phyloP scores from a whole-genome alignment of 2,797 vertebrate genomes.

The Cryptoblepharus egeriae region DNA sequence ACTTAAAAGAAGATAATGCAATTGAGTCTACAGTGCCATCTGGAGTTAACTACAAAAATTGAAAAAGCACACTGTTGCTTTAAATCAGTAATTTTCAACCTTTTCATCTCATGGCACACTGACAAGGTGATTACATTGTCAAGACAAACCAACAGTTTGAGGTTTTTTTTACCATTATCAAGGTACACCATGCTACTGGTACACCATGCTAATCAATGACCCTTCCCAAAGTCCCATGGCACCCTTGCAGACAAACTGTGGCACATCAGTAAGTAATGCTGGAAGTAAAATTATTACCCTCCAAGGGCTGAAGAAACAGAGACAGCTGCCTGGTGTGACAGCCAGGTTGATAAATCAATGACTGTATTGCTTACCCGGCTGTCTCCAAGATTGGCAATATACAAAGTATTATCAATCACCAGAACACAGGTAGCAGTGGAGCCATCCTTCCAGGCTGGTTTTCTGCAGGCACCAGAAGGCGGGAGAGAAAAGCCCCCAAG shows the following conservation, averaged over 20 bases:
- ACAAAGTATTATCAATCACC: slow-evolving; percentile 87
- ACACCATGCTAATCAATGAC: too few relatives aligned
- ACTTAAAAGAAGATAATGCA: not conserved
- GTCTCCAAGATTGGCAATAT: slow-evolving; percentile 95
- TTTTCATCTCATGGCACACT: too few relatives aligned
- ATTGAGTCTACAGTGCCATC: not conserved
- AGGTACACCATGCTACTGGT: too few relatives aligned
- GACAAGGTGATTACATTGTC: too few relatives aligned
- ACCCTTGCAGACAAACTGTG: too few relatives aligned
- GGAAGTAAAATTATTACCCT: not conserved
- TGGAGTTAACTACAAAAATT: slow-evolving; percentile 1
- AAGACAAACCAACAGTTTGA: too few relatives aligned
- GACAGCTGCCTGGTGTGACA: not conserved
- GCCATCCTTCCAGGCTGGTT: slow-evolving; percentile 98
- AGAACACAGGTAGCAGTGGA: slow-evolving; percentile 93
- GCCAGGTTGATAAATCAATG: not conserved
- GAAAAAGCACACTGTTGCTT: not conserved
- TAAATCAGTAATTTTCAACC: too few relatives aligned
- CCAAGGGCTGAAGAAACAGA: not conserved
- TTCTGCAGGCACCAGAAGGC: slow-evolving; percentile 78
- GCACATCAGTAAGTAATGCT: too few relatives aligned
- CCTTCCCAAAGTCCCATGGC: too few relatives aligned
- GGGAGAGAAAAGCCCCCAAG: not conserved
- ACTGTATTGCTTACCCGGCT: slow-evolving; percentile 83
- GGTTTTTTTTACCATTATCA: too few relatives aligned